Base-by-base conservation (phyloP, 2,797 vertebrate species). In the Vireo griseus region DNA sequence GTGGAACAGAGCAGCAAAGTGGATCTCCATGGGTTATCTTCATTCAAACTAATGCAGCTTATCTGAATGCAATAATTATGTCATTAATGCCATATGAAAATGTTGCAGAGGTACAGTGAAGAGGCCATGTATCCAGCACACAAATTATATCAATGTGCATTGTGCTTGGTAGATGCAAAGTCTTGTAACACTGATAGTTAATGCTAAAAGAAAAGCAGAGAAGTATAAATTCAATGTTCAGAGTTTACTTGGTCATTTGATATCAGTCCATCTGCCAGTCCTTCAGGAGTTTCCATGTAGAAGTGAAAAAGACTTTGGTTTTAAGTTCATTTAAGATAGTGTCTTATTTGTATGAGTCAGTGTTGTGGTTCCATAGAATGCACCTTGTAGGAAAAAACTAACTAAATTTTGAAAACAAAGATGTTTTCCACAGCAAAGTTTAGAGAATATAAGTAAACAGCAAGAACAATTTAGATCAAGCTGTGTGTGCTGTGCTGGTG, bases 21-120 rank as follows among this genome's bases (percentile, higher is more conserved):
- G 91, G 79, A 83, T 91, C 94, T 83, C 94, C 69, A 20, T 86
- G 94, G 96, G 91, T 65, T 90, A 88, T 95, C 75, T 90, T 82
- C 65, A 68, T 90, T 94, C 82, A 90, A 59, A 72, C 20, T 26
- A 74, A 42, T 4, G 0, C 50, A 61, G 54, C 35, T 68, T 29
- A 40, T 80, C 57, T 80, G 68, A 86, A 91, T 58, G 66, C 67
- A 87, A n/a, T 93, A 79, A 96, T 94, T 91, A 93, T 94, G 92
- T 94, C 51, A 76, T 95, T 94, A 94, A 71, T 57, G 50, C 55
- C 81, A 37, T 35, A 59, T 55, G 66, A 66, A 82, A 85, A 59
- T 29, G 37, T 73, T 63, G 26, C 50, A 55, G 79, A 58, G 10
- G 17, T 65, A 15, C 12, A 48, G 18, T 13, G 11, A 51, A 72